Conservation (phyloP, 2,888 invertebrate genomes). For the Cremastinae sp. region DNA sequence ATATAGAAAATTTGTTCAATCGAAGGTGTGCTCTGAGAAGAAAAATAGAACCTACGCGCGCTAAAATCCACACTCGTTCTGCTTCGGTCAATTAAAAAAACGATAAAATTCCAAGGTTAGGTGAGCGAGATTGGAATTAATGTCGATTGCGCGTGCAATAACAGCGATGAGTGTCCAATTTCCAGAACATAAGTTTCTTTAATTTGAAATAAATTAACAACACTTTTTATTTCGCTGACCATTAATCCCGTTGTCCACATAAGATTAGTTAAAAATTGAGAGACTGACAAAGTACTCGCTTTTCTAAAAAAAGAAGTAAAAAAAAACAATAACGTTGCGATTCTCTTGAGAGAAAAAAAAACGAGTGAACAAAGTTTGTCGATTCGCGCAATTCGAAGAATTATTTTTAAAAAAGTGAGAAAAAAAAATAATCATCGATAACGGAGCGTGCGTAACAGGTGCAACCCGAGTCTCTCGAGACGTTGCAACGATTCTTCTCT, state of each 20-base stretch:
- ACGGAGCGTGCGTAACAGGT: constrained; percentile 52
- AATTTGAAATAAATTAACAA: constrained; percentile 56
- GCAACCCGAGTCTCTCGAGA: constrained; percentile 35
- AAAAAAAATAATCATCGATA: constrained; percentile 49
- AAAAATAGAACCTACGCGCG: too few species aligned
- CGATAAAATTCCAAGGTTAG: constrained; percentile 53
- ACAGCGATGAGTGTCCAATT: constrained; percentile 45
- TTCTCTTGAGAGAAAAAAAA: neutral
- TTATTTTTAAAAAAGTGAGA: constrained; percentile 12
- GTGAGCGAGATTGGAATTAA: constrained; percentile 64
- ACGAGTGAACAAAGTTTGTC: neutral
- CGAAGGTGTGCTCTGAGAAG: too few species aligned
- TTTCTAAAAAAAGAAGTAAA: too few species aligned
- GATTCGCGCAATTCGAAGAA: neutral
- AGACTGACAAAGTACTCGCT: too few species aligned
- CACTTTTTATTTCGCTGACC: constrained; percentile 17
- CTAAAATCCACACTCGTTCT: too few species aligned
- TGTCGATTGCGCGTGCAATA: constrained; percentile 61
- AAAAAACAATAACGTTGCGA: too few species aligned
- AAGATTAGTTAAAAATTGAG: too few species aligned
- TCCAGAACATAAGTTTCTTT: constrained; percentile 46
- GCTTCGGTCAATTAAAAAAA: constrained; percentile 11
- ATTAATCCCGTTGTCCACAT: neutral
- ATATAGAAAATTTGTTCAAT: too few species aligned
- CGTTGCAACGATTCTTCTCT: constrained; percentile 37